phyloP scores from a whole-genome alignment of 2,113 vertebrate genomes.

The Alexandromys fortis region DNA sequence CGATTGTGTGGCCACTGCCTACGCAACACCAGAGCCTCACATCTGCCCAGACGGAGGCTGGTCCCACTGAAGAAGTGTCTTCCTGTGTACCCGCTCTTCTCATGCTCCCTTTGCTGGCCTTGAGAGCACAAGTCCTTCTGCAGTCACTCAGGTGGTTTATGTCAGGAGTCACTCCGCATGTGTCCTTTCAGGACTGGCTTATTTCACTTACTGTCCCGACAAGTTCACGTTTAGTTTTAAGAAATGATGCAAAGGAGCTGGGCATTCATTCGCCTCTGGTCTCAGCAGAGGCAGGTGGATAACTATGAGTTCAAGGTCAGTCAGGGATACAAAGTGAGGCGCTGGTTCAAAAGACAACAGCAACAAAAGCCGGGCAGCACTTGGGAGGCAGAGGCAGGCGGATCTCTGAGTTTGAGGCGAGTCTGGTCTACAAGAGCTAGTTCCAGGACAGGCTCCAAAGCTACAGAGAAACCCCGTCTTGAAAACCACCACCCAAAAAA shows the following conservation, averaged over 20 bases:
- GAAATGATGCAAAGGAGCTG: not conserved
- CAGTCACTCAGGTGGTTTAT: not conserved
- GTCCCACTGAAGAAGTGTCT: not conserved
- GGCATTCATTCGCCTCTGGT: too few relatives aligned
- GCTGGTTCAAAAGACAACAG: not conserved
- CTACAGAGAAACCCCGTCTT: too few relatives aligned
- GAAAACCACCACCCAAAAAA: too few relatives aligned
- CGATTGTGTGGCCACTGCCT: too few relatives aligned
- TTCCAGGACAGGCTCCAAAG: too few relatives aligned
- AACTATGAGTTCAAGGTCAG: not conserved
- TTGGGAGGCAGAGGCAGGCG: too few relatives aligned
- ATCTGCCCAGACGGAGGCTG: not conserved
- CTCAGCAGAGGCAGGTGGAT: not conserved
- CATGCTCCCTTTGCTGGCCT: not conserved
- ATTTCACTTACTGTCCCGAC: not conserved
- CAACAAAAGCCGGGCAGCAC: not conserved
- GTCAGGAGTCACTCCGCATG: too few relatives aligned
- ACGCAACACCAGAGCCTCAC: not conserved
- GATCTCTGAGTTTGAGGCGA: too few relatives aligned
- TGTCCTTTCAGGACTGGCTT: not conserved
- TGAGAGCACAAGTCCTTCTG: not conserved
- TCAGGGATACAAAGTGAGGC: not conserved
- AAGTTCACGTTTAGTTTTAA: not conserved
- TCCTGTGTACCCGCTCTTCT: not conserved
- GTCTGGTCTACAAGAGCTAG: too few relatives aligned